Evolutionary conservation across 2,113 vertebrate species (phyloP).

Genomic region (Gymnarchus niloticus): DNA sequence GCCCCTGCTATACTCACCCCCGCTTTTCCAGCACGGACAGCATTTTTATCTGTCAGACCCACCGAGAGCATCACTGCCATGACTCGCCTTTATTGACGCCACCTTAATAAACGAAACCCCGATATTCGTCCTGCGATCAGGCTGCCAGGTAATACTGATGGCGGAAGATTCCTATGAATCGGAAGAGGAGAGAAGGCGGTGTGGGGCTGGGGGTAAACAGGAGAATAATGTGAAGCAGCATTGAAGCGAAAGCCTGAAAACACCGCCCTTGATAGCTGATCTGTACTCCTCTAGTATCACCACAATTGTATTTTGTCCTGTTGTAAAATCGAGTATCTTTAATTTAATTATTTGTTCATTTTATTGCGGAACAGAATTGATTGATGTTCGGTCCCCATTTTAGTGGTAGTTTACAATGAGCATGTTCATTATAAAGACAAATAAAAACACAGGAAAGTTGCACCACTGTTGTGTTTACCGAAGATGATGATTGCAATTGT

Average conservation of each 20-base stretch:
- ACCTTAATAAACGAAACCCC: not conserved
- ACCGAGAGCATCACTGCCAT: not conserved
- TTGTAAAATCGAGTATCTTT: not conserved
- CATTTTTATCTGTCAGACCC: not conserved
- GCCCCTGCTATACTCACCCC: not conserved
- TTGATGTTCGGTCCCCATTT: not conserved
- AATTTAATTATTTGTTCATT: not conserved
- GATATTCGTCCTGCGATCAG: too few relatives aligned
- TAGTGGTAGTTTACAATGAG: not conserved
- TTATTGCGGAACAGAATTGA: not conserved
- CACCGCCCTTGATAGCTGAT: not conserved
- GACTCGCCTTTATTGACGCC: not conserved
- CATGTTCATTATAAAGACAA: not conserved
- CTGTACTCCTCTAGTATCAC: not conserved
- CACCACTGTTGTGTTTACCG: not conserved
- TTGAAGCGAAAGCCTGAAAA: not conserved
- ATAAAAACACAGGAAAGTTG: not conserved
- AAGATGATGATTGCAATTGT: not conserved
- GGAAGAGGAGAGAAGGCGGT: not conserved
- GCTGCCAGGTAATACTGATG: too few relatives aligned
- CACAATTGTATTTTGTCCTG: not conserved
- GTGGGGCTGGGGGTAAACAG: not conserved
- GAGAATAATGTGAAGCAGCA: not conserved
- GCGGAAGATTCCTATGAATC: too few relatives aligned
- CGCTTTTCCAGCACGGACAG: not conserved